Percentiles rank a stretch among this genome's conserved stretches.
phyloP scores from a whole-genome alignment of 2,113 vertebrate species.

The Perccottus glenii region DNA sequence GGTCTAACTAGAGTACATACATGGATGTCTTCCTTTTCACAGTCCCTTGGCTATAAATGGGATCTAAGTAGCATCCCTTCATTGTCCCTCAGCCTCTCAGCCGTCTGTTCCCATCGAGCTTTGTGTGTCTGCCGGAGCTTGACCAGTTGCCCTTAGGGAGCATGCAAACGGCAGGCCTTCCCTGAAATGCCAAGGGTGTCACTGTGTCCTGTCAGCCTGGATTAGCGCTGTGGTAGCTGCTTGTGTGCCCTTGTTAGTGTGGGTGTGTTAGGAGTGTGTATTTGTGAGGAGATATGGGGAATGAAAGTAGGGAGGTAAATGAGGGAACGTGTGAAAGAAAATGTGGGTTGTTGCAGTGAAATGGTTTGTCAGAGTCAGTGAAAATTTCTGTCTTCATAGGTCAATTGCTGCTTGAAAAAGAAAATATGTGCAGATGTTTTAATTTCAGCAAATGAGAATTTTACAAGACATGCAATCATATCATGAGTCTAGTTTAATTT shows the following conservation, averaged over 20 bases:
- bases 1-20: conserved; percentile 23
- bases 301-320: conserved; percentile 28
- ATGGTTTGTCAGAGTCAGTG: conserved; percentile 27
- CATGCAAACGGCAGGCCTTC: conserved; percentile 62
- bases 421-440: conserved; percentile 9
- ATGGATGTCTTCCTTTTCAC: conserved; percentile 30
- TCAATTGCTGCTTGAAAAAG: conserved; percentile 15
- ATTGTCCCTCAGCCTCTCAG: conserved; percentile 44
- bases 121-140: conserved; percentile 59
- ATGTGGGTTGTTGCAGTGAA: conserved; percentile 32
- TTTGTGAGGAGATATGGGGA: conserved; percentile 29
- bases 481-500: neutral
- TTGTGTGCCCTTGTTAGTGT: conserved; percentile 60
- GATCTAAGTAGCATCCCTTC: conserved; percentile 46
- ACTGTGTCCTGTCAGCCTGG: conserved; percentile 74
- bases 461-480: conserved; percentile 2
- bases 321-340: conserved; percentile 34
- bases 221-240: conserved; percentile 66
- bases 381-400: conserved; percentile 28
- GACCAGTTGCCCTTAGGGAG: conserved; percentile 63
- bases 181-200: conserved; percentile 78
- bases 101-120: conserved; percentile 48
- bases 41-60: conserved; percentile 30
- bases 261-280: conserved; percentile 31
- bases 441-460: neutral